Base-by-base conservation (phyloP, 2,888 invertebrate species). In the Ennomos erosarius region DNA sequence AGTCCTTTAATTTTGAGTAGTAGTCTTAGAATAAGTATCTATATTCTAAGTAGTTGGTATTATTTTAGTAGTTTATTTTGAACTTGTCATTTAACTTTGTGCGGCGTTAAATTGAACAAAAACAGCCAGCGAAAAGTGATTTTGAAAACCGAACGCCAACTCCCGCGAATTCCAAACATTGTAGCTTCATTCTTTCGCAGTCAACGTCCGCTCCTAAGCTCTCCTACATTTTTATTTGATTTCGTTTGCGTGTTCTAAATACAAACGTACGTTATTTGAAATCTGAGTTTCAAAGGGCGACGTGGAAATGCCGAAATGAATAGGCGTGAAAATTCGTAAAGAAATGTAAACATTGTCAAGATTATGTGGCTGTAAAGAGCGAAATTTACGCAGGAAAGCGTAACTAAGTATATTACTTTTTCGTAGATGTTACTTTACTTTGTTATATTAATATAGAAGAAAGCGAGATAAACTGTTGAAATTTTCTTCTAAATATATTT, bases 201-300 rank as follows among this genome's bases (percentile, higher is more conserved):
- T 48, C 61, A 69, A 67, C 59, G 67, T 65, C 57, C 59, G 49
- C 63, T 65, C 37, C 42, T 58, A 38, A 59, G 57, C 61, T 58
- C 62, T 66, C 53, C 55, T 54, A 64, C 59, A 55, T 66, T 70
- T 70, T 72, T 64, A 75, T 75, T 68, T 68, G 66, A 69, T 74
- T 67, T 51, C 63, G 63, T 63, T 58, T 60, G 69, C 72, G 70
- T 70, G 69, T 43, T 66, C 48, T 55, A 66, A 73, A 72, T 71
- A 70, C 52, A 59, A 39, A 56, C 56, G 48, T 56, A 49, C 66
- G 39, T 62, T 61, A 69, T 65, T 62, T 66, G 62, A 59, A 65
- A 68, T 43, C 50, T 33, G 62, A 64, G 57, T 58, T 60, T 61
- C 34, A 49, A 56, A 59, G 42, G 55, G 47, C 52, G 55, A 64